Evolutionary conservation across 2,113 vertebrate genomes (phyloP).

Genomic region (Romanogobio albipinnatus): DNA sequence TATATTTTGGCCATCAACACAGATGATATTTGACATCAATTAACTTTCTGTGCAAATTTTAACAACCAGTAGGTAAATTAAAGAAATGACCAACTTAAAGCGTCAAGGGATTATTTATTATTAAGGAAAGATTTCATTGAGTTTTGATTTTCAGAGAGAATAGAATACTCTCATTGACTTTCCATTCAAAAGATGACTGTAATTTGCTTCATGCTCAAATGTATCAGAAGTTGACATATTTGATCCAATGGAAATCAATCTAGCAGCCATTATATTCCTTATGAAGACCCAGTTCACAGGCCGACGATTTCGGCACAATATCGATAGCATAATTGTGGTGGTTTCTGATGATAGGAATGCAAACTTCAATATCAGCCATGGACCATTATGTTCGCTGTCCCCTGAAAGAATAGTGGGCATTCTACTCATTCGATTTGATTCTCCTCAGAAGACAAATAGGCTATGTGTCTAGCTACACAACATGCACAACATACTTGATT

Average conservation of each 20-base stretch:
- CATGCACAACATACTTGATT: slow-evolving; percentile 1
- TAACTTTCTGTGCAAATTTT: not conserved
- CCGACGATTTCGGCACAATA: slow-evolving; percentile 48
- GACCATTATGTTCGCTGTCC: slow-evolving; percentile 53
- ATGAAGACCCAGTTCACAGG: slow-evolving; percentile 40
- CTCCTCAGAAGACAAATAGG: slow-evolving; percentile 39
- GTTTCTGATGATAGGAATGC: slow-evolving; percentile 58
- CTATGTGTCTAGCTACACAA: not conserved
- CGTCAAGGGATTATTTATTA: slow-evolving; percentile 12
- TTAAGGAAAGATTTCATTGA: slow-evolving; percentile 28
- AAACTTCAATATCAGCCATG: slow-evolving; percentile 47
- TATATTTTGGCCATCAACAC: not conserved
- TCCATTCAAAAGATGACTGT: slow-evolving; percentile 7
- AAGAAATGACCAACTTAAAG: slow-evolving; percentile 6
- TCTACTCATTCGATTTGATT: slow-evolving; percentile 61
- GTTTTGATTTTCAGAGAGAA: slow-evolving; percentile 16
- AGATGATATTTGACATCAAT: not conserved
- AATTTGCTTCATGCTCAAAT: slow-evolving; percentile 17
- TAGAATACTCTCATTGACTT: slow-evolving; percentile 6
- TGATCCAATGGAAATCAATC: slow-evolving; percentile 68
- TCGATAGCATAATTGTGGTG: slow-evolving; percentile 60
- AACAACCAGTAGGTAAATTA: slow-evolving; percentile 1
- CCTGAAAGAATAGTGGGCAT: slow-evolving; percentile 50
- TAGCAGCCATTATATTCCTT: slow-evolving; percentile 53
- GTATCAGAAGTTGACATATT: slow-evolving; percentile 41